A percentile compares a stretch with the other conserved stretches of the same genome.
Conservation (phyloP, 2,113 vertebrate genomes). For the Laticauda colubrina region DNA sequence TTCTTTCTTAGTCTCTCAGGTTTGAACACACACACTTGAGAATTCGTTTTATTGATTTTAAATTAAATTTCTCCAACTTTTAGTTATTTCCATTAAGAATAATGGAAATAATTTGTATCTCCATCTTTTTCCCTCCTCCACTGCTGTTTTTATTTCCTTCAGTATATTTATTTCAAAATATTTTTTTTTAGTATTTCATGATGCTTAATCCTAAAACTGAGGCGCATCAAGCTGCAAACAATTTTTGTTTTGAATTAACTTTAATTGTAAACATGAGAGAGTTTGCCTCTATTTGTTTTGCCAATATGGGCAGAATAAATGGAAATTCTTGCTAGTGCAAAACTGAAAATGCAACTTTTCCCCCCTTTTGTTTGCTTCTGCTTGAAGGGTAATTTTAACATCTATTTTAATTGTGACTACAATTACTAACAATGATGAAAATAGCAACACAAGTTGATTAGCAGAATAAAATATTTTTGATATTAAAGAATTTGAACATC, state of each 20-base stretch:
- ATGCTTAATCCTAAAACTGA: not conserved
- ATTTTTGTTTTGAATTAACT: slow-evolving; percentile 18
- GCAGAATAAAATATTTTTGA: not conserved
- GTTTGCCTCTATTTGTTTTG: slow-evolving; percentile 3
- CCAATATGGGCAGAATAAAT: slow-evolving; percentile 1
- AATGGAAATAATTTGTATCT: not conserved
- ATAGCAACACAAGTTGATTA: not conserved
- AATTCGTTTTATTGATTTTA: not conserved
- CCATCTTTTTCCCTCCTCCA: not conserved
- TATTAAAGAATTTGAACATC: not conserved
- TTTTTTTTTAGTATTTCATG: not conserved
- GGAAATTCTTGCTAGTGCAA: not conserved
- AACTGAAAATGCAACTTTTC: not conserved
- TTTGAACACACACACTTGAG: not conserved
- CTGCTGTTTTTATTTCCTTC: not conserved
- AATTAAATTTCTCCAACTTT: not conserved
- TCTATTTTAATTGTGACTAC: not conserved
- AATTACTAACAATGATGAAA: not conserved
- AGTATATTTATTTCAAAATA: not conserved
- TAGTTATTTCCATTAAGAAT: not conserved
- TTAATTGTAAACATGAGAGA: slow-evolving; percentile 23
- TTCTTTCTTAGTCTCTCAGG: not conserved
- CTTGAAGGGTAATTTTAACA: not conserved
- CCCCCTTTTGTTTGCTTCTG: not conserved
- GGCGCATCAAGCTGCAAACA: not conserved